These are phyloP conservation scores for Actinernus sp. DNA, from an alignment of 92 coral and sea anemone genomes.

Conservation along the genomic window DNA sequence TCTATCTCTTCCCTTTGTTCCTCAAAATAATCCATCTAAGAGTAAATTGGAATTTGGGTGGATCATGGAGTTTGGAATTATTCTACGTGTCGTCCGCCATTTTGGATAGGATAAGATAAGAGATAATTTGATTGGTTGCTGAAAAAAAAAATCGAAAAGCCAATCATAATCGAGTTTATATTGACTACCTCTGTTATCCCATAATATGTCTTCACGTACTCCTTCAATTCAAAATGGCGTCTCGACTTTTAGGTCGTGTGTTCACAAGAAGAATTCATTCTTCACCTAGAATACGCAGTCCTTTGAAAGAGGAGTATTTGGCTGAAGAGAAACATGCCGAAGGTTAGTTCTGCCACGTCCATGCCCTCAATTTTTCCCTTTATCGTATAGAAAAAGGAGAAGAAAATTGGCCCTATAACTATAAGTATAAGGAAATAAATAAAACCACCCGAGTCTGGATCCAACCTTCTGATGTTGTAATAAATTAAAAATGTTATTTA, in stretches of 20 bases:
- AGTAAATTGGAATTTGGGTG: neutral
- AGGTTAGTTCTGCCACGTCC: slow-evolving; percentile 60
- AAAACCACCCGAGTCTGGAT: too few relatives aligned
- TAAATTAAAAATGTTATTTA: too few relatives aligned
- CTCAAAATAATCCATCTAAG: slow-evolving; percentile 67
- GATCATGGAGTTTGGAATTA: too few relatives aligned
- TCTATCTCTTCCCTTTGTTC: slow-evolving; percentile 87
- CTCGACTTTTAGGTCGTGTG: slow-evolving; percentile 62
- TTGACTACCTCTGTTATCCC: neutral
- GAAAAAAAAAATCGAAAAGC: neutral
- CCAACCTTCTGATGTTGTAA: too few relatives aligned
- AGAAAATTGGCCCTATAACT: too few relatives aligned
- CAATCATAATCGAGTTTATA: slow-evolving; percentile 15
- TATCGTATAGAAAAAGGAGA: too few relatives aligned
- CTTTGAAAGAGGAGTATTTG: slow-evolving; percentile 52
- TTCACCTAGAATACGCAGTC: slow-evolving; percentile 40
- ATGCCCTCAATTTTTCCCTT: too few relatives aligned
- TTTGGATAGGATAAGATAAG: slow-evolving; percentile 1
- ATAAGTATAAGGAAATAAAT: too few relatives aligned
- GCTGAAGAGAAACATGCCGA: slow-evolving; percentile 95
- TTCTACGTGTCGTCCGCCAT: slow-evolving; percentile 53
- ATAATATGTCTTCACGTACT: slow-evolving; percentile 10
- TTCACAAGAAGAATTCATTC: slow-evolving; percentile 70
- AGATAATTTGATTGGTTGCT: slow-evolving; percentile 7
- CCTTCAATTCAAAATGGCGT: slow-evolving; percentile 79